These are phyloP conservation scores for Dendrocopos noguchii DNA, from an alignment of 2,113 vertebrate species.

Conservation along the genomic window DNA sequence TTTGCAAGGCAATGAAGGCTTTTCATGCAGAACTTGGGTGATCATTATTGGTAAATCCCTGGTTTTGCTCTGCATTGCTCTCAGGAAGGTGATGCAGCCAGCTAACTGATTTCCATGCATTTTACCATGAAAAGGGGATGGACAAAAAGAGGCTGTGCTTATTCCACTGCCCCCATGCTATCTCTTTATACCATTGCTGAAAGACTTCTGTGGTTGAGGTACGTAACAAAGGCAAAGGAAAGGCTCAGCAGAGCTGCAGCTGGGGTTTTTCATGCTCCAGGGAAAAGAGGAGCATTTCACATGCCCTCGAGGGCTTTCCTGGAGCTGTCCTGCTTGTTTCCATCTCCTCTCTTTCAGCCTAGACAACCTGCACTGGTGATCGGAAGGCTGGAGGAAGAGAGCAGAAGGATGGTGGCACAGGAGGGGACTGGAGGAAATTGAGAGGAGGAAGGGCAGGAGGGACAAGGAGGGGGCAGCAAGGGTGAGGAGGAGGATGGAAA, in stretches of 20 bases:
- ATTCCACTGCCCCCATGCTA: not conserved
- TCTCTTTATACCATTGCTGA: constrained; percentile 6
- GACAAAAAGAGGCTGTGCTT: not conserved
- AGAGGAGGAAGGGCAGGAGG: not conserved
- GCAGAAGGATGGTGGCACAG: not conserved
- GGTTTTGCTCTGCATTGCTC: not conserved
- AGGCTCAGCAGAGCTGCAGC: not conserved
- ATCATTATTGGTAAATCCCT: not conserved
- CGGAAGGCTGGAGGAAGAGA: not conserved
- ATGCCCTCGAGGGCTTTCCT: not conserved
- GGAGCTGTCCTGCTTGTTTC: not conserved
- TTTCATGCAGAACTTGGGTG: not conserved
- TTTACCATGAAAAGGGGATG: not conserved
- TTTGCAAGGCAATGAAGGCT: not conserved
- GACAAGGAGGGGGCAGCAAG: not conserved
- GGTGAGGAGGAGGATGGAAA: not conserved
- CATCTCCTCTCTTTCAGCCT: not conserved
- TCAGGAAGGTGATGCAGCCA: not conserved
- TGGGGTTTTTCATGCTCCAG: constrained; percentile 24
- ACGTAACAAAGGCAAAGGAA: constrained; percentile 12
- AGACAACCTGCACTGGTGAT: not conserved
- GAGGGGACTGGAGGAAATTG: not conserved
- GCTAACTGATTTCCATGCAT: not conserved
- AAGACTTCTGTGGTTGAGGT: not conserved
- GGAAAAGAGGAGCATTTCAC: not conserved